A percentile compares a stretch with the other conserved stretches of the same genome.
Conservation (phyloP, 1,140 invertebrate species). For the Hypothenemus hampei region DNA sequence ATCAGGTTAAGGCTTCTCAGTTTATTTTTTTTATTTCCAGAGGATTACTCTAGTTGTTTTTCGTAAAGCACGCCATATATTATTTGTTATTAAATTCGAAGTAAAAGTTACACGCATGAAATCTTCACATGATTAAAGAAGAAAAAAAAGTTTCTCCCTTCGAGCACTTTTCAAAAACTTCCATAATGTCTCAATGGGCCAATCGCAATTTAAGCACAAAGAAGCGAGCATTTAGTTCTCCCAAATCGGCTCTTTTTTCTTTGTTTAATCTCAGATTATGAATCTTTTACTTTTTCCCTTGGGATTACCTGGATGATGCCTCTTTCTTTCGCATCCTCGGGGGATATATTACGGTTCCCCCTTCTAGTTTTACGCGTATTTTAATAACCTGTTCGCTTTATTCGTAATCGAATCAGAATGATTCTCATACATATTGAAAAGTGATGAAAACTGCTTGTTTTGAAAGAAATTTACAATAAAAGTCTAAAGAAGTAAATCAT, state of each 20-base stretch:
- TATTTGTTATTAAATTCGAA: too few species aligned
- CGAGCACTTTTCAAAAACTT: slow-evolving; percentile 12
- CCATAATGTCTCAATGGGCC: slow-evolving; percentile 35
- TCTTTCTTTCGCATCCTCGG: slow-evolving; percentile 24
- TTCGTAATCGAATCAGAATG: slow-evolving; percentile 11
- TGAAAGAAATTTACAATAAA: too few species aligned
- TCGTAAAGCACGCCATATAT: too few species aligned
- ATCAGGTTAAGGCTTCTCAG: slow-evolving; percentile 20
- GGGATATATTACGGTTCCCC: slow-evolving; percentile 34
- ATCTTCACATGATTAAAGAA: slow-evolving; percentile 13
- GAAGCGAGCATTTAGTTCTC: slow-evolving; percentile 39
- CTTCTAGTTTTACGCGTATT: neutral
- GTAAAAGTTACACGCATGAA: too few species aligned
- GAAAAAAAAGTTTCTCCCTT: neutral
- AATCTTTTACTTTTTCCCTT: slow-evolving; percentile 42
- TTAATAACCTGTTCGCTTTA: slow-evolving; percentile 25
- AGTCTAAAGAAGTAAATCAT: too few species aligned
- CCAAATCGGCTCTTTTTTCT: slow-evolving; percentile 42
- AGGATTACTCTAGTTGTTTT: slow-evolving; percentile 1
- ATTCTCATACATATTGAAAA: neutral
- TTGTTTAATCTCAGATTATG: slow-evolving; percentile 43
- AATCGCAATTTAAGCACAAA: slow-evolving; percentile 42
- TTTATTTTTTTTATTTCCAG: slow-evolving; percentile 11
- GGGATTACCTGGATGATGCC: slow-evolving; percentile 41
- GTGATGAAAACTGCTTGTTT: too few species aligned